phyloP scores from a whole-genome alignment of 2,888 invertebrate species.

The Carterocephalus palaemon region DNA sequence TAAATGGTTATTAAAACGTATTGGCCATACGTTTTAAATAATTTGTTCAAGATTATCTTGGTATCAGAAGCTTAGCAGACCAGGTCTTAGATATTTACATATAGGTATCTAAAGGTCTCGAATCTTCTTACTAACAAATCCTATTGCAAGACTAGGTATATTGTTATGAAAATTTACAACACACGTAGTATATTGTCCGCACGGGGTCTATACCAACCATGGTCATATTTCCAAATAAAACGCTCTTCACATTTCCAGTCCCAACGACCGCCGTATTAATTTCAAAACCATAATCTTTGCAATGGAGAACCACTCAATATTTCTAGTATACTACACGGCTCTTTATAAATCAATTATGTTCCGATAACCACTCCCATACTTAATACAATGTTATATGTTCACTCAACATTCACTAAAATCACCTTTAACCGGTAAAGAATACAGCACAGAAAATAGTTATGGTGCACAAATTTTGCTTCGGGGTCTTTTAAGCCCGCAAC shows the following conservation, averaged over 20 bases:
- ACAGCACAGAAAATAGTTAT: slow-evolving; percentile 29
- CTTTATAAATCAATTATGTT: slow-evolving; percentile 62
- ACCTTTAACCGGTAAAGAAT: slow-evolving; percentile 29
- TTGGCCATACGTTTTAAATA: too few species aligned
- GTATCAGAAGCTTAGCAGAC: too few species aligned
- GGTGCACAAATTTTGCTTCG: background rate
- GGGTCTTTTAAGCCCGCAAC: slow-evolving; percentile 41
- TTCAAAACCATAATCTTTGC: slow-evolving; percentile 39
- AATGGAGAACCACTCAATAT: slow-evolving; percentile 46
- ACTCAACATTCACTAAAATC: background rate
- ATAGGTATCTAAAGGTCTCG: too few species aligned
- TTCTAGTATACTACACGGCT: slow-evolving; percentile 53
- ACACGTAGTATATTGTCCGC: too few species aligned
- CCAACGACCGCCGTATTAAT: slow-evolving; percentile 47
- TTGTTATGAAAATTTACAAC: too few species aligned
- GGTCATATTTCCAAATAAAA: slow-evolving; percentile 9
- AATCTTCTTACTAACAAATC: too few species aligned
- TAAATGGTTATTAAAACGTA: too few species aligned
- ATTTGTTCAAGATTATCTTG: too few species aligned
- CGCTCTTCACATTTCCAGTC: slow-evolving; percentile 24
- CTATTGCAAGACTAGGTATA: too few species aligned
- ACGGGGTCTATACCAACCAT: background rate
- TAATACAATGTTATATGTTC: slow-evolving; percentile 32
- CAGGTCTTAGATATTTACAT: too few species aligned
- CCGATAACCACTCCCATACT: slow-evolving; percentile 65